A percentile compares a stretch with the other conserved stretches of the same genome.
Conservation (phyloP, 2,888 invertebrate genomes). For the Bugulina stolonifera region DNA sequence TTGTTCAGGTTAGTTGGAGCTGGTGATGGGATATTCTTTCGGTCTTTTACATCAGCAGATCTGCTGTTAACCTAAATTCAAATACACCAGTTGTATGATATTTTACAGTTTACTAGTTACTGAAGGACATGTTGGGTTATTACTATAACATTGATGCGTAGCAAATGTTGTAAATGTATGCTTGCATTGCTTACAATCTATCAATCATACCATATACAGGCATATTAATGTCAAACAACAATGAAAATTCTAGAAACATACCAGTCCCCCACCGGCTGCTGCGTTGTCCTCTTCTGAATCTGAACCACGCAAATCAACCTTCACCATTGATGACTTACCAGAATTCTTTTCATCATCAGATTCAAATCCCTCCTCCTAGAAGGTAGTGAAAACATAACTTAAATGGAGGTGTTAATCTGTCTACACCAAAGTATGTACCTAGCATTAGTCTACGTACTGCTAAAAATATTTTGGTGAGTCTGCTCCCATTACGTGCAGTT, state of each 20-base stretch:
- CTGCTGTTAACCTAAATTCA: neutral
- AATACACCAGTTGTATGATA: too few relatives aligned
- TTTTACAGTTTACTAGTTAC: too few relatives aligned
- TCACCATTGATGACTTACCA: conserved; percentile 11
- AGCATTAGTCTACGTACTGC: too few relatives aligned
- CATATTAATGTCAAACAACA: neutral
- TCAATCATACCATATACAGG: too few relatives aligned
- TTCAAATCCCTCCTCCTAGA: conserved; percentile 24
- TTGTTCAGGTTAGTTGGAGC: neutral
- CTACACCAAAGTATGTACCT: too few relatives aligned
- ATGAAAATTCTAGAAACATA: neutral
- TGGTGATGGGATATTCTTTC: neutral
- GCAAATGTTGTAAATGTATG: too few relatives aligned
- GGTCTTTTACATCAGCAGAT: neutral
- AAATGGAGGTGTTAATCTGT: too few relatives aligned
- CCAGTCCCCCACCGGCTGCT: conserved; percentile 12
- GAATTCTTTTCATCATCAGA: conserved; percentile 13
- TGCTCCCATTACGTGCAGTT: too few relatives aligned
- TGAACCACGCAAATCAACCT: conserved; percentile 8
- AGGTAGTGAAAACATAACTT: neutral
- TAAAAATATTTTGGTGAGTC: too few relatives aligned
- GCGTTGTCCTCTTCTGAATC: conserved; percentile 23
- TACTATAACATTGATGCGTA: too few relatives aligned
- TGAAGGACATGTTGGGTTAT: too few relatives aligned
- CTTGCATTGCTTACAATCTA: too few relatives aligned